Evolutionary conservation across 2,113 vertebrate genomes (phyloP).

Genomic region (Collichthys lucidus): DNA sequence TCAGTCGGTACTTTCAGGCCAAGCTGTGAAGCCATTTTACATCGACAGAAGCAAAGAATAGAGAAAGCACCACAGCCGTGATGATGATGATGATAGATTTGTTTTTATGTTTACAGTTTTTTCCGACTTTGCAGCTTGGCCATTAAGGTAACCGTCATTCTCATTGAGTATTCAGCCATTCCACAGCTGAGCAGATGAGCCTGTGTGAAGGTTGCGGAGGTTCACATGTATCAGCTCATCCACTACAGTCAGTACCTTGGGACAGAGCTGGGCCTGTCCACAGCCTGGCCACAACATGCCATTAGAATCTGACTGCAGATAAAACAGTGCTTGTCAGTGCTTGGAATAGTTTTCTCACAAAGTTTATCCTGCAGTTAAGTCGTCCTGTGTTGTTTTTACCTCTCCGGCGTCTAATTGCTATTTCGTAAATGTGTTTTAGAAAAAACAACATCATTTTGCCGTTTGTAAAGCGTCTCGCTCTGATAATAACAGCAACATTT

Average conservation of each 20-base stretch:
- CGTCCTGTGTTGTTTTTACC: not conserved
- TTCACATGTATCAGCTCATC: slow-evolving; percentile 73
- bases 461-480: no score
- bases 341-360: not conserved
- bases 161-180: slow-evolving; percentile 29
- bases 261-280: slow-evolving; percentile 74
- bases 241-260: slow-evolving; percentile 75
- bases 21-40: slow-evolving; percentile 63
- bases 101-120: not conserved
- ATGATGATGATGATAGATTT: not conserved
- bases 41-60: not conserved
- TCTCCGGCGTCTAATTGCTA: no score
- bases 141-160: not conserved
- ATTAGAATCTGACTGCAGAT: slow-evolving; percentile 77
- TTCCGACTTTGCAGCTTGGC: slow-evolving; percentile 68
- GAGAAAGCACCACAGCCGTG: not conserved
- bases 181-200: slow-evolving; percentile 73
- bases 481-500: no score
- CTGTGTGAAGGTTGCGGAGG: slow-evolving; percentile 56
- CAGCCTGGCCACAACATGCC: slow-evolving; percentile 74
- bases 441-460: no score
- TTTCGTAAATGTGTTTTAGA: no score
- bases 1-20: slow-evolving; percentile 21
- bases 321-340: slow-evolving; percentile 67
- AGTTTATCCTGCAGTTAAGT: not conserved